Base-by-base conservation (phyloP, 2,888 invertebrate species). In the Formica aserva region DNA sequence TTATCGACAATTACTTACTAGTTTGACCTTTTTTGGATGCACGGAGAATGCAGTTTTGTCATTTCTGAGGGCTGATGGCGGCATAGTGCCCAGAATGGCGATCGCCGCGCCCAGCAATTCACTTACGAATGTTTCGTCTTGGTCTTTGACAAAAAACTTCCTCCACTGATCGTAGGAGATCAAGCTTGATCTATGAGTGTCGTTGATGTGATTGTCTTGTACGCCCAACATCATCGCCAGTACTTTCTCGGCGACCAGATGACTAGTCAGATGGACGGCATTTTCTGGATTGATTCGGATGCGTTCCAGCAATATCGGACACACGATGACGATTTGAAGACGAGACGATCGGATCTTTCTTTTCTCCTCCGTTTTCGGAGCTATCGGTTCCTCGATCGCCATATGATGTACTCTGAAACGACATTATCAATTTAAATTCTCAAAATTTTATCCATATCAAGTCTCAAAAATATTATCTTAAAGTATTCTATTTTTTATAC, bases 51-150 rank as follows among this genome's bases (percentile, higher is more conserved):
- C 95, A 74, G 97, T 96, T 94, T 97, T 96, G 93, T 97, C 95
- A 81, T 96, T 92, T 67, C 88, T 92, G n/a, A 92, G 80, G 0
- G 92, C 89, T 1, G 91, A 83, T 0, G 92, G 83, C 0, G 92
- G 86, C 0, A 89, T 87, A 2, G 90, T 87, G 18, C 97, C 96
- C 41, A 98, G 95, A 86, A 98, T 98, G 32, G 97, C 97, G 86
- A 98, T 97, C 0, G 98, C 98, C 9, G 97, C 97, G 0, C 97
- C 97, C n/a, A 98, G 95, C 92, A 98, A 97, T 86, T 98, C 97
- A 87, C 97, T 97, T 52, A 98, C 98, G 93, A 98, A 98, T 0
- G 97, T 97, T 76, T 97, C 97, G 94, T 98, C 98, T 93, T 98
- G 97, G 92, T 98, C 98, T 71, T 97, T 97, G 26, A 97, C 97